Evolutionary conservation across 37 sponge, comb jelly and placozoan genomes (phyloP).

Genomic region (Halisarca cf. caerulea): DNA sequence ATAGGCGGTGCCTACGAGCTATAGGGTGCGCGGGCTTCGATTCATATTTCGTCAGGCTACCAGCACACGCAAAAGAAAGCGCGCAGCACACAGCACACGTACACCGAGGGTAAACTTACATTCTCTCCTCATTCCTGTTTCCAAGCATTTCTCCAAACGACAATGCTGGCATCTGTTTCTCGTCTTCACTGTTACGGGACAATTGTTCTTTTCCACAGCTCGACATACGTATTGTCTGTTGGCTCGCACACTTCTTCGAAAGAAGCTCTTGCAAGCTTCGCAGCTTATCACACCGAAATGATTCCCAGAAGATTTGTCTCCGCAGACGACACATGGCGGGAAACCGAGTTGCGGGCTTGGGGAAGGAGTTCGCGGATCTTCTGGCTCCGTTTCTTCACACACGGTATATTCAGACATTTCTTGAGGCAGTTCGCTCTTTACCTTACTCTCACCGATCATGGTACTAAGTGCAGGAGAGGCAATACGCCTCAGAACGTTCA

Average conservation of each 20-base stretch:
- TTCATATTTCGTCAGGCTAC: too few relatives aligned
- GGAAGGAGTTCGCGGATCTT: neutral
- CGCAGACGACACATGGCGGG: conserved; percentile 85
- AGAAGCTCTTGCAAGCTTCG: conserved; percentile 98
- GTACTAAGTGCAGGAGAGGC: neutral
- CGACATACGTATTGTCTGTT: conserved; percentile 86
- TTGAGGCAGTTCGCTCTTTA: neutral
- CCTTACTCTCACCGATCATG: neutral
- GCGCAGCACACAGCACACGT: too few relatives aligned
- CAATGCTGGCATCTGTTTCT: conserved; percentile 95
- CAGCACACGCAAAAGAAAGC: too few relatives aligned
- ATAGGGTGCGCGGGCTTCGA: too few relatives aligned
- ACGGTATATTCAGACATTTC: neutral
- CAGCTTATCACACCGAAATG: conserved; percentile 96
- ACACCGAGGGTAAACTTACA: conserved; percentile 50
- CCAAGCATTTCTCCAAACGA: conserved; percentile 88
- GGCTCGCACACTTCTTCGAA: conserved; percentile 86
- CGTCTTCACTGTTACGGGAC: conserved; percentile 39
- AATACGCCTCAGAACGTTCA: too few relatives aligned
- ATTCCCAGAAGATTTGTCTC: conserved; percentile 89
- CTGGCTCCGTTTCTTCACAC: neutral
- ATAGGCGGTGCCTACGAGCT: too few relatives aligned
- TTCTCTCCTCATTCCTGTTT: conserved; percentile 91
- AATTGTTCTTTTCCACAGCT: conserved; percentile 86
- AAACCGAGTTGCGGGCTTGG: neutral